These are phyloP conservation scores for Octonoba sinensis DNA, from an alignment of 2,888 invertebrate genomes.

Conservation along the genomic window DNA sequence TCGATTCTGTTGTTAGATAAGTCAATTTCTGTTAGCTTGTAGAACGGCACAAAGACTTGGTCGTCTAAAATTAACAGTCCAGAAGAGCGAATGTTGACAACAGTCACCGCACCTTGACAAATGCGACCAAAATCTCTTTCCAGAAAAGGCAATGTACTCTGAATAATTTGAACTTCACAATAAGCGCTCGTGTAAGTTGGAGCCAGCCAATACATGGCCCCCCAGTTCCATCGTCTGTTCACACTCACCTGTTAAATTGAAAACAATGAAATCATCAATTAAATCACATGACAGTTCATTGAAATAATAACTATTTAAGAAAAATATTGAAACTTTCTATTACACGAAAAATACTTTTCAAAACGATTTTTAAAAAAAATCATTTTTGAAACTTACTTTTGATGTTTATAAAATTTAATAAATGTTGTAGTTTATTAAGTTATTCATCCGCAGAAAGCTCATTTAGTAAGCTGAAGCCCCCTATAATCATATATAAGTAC, in stretches of 20 bases:
- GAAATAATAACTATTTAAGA: too few species aligned
- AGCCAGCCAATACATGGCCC: constrained; percentile 39
- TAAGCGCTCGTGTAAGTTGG: constrained; percentile 27
- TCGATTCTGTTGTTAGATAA: constrained; percentile 49
- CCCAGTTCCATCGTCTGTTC: constrained; percentile 46
- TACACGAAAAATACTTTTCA: too few species aligned
- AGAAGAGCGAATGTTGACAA: constrained; percentile 40
- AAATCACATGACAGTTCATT: too few species aligned
- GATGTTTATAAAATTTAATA: too few species aligned
- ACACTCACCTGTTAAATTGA: constrained; percentile 31
- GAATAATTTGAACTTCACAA: constrained; percentile 54
- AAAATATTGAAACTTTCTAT: too few species aligned
- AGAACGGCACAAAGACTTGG: constrained; percentile 39
- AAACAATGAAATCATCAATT: too few species aligned
- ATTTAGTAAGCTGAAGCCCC: too few species aligned
- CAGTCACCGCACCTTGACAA: constrained; percentile 58
- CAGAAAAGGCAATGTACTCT: constrained; percentile 30
- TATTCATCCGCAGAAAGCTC: too few species aligned
- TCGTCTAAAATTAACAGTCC: constrained; percentile 32
- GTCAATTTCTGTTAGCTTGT: constrained; percentile 37
- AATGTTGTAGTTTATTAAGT: too few species aligned
- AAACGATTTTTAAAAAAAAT: too few species aligned
- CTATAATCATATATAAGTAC: too few species aligned
- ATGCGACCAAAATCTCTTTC: constrained; percentile 45
- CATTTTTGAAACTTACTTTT: too few species aligned